These are phyloP conservation scores for Sebastes dallii DNA, from an alignment of 2,797 vertebrate genomes.

Conservation along the genomic window DNA sequence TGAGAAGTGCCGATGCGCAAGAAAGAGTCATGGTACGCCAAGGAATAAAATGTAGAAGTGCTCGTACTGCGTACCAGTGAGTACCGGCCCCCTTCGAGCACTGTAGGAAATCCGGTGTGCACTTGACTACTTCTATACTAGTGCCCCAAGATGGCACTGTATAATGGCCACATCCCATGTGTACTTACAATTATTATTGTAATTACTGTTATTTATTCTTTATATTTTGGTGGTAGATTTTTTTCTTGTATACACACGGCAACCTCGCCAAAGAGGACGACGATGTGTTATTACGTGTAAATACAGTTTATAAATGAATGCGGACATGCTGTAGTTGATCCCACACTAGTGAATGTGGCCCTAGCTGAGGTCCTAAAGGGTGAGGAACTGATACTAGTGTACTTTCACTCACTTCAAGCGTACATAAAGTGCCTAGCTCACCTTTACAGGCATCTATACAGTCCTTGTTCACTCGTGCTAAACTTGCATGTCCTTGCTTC, in stretches of 20 bases:
- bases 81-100: too few species aligned
- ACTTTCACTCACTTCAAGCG: neutral
- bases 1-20: too few species aligned
- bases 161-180: neutral
- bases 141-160: neutral
- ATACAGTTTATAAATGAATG: neutral
- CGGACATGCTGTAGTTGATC: neutral
- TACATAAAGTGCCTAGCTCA: neutral
- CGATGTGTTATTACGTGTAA: neutral
- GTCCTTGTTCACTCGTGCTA: neutral
- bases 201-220: neutral
- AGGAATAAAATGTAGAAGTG: too few species aligned
- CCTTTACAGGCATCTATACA: neutral
- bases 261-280: neutral
- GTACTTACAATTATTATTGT: neutral
- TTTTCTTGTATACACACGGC: neutral
- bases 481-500: slow-evolving; percentile 14
- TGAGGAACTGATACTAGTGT: neutral
- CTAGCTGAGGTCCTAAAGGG: neutral
- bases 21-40: too few species aligned
- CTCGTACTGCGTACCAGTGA: too few species aligned
- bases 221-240: neutral
- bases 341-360: neutral
- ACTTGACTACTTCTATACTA: neutral
- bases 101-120: too few species aligned